phyloP scores from a whole-genome alignment of 1,140 invertebrate species.

The Bombus confusus region DNA sequence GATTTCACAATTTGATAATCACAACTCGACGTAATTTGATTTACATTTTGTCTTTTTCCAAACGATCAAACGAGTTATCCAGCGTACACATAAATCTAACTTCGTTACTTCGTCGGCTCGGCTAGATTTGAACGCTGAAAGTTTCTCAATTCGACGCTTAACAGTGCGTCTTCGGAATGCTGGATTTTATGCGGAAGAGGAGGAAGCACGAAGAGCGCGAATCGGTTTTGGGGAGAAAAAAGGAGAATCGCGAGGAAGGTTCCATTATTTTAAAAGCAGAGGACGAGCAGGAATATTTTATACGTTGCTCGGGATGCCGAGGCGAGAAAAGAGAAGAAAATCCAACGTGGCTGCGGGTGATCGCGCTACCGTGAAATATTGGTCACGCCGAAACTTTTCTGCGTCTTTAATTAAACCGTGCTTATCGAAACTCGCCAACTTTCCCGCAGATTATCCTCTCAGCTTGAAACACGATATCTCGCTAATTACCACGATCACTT shows the following conservation, averaged over 20 bases:
- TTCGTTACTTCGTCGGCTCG: neutral
- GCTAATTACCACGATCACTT: neutral
- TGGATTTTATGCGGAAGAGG: neutral
- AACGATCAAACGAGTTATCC: too few relatives aligned
- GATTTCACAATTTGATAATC: too few relatives aligned
- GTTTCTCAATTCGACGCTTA: neutral
- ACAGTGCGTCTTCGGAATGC: neutral
- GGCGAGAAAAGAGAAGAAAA: neutral
- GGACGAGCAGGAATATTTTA: neutral
- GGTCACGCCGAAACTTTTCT: conserved; percentile 1
- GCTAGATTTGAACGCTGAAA: neutral
- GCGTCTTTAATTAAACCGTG: conserved; percentile 20
- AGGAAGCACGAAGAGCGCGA: neutral
- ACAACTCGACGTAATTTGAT: too few relatives aligned
- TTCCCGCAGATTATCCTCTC: neutral
- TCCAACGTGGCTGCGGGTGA: too few relatives aligned
- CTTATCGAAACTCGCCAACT: conserved; percentile 15
- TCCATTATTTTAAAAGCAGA: conserved; percentile 1
- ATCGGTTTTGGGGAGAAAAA: neutral
- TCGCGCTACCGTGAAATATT: neutral
- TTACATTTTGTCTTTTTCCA: too few relatives aligned
- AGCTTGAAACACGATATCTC: neutral
- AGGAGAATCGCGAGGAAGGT: neutral
- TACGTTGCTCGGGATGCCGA: too few relatives aligned
- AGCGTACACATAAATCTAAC: too few relatives aligned